Evolutionary conservation across 92 coral and sea anemone genomes (phyloP), one percentile per base, ranked within the genome.

Genomic region (Diadumene lineata): DNA sequence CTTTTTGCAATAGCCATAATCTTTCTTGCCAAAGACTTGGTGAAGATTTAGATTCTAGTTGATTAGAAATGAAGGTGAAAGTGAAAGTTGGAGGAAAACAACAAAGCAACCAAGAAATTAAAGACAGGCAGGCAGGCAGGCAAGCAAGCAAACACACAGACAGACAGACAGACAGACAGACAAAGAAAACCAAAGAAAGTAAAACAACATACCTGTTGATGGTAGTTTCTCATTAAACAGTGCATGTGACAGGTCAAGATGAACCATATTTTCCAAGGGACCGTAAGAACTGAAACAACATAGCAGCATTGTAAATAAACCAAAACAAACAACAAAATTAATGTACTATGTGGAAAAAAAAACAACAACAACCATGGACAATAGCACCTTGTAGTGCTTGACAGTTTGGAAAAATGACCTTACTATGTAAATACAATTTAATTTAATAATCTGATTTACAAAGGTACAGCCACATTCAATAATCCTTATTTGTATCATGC

Each of bases 11-110:
- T 17, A 92, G 29, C 97, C 97, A 92, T 17, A 70, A 50, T 69
- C 93, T 88, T 66, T 92, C 97, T 6, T 90, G 97, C 97, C 97
- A 92, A 29, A 66, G 72, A 17, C 82, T 79, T 25, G 88, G 91
- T 13, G 90, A 50, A 74, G 77, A 27, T 31, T 26, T 25, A 15
- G 57, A 19, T 4, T 73, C 87, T 81, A 64, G 2, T 3, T 4
- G 58, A 53, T 13, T 9, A 53, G 48, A n/a, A n/a, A n/a, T n/a
- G n/a, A n/a, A n/a, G n/a, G n/a, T 6, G 48, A 38, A 38, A 38
- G 48, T 31, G 22, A 55, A 25, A 1, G 17, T 32, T 46, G 50
- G 74, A 50, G 31, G 22, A 46, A 50, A 33, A 82, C 30, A 27
- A 2, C 43, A 28, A 61, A 28, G 0, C 21, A 38, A 38, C 6